Evolutionary conservation across 2,888 invertebrate genomes (phyloP), one percentile per base, ranked within the genome.

Genomic region (Entomobrya multifasciata): DNA sequence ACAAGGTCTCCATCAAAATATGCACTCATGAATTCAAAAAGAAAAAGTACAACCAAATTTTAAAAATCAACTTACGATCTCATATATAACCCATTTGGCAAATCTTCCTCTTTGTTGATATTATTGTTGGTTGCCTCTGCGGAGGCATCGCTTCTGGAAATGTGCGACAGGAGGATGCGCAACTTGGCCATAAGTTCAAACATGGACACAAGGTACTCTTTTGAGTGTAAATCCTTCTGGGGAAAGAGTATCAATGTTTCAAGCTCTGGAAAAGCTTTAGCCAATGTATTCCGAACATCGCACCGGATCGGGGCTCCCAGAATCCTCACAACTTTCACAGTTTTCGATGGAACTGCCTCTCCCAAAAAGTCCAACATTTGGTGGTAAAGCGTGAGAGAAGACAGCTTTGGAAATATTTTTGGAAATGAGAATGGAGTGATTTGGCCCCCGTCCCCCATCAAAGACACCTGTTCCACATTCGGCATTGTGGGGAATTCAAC

Each of bases 331-430:
- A 85, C 85, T 57, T 85, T 85, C 0, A 85, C 85, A 1, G 78
- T 78, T 70, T 70, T 85, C 0, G 85, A 85, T 4, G 85, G 78
- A 11, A 78, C 36, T 1, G 78, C 78, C 6, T 78, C 85, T 20
- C 55, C 77, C 47, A 85, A 49, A 44, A 78, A 85, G 30, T 78
- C 85, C 11, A 85, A 22, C 85, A 85, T 78, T 85, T 85, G 78
- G 20, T 85, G 85, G 41, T 85, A 78, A 25, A 85, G 41, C 5
- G 85, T 85, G 11, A 85, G 70, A 0, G 85, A 85, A 4, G 85
- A 78, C 20, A 85, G 22, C 36, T 78, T 78, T 49, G 85, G 85
- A 41, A 85, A 85, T n/a, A 85, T 57, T 60, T 67, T 78, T 25
- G 85, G 85, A 27, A 85, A 85, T 0, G 85, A 78, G 36, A 85